Conservation (phyloP, 2,888 invertebrate genomes). For the Rhagonycha fulva region DNA sequence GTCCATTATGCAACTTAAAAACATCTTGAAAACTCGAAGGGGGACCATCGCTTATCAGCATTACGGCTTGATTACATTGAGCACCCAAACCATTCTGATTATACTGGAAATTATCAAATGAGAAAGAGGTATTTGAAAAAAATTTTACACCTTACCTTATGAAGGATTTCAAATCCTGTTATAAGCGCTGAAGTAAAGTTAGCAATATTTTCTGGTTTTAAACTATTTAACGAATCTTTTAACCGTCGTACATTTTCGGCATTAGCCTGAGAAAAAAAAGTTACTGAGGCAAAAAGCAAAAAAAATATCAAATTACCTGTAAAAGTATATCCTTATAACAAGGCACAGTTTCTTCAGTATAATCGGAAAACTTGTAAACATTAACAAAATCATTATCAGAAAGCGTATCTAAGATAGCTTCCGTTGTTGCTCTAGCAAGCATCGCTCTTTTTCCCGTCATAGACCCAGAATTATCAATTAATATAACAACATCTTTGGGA, state of each 20-base stretch:
- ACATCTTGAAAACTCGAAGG: conserved; percentile 69
- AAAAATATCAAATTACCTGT: conserved; percentile 62
- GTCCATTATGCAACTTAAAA: conserved; percentile 83
- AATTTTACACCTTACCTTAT: conserved; percentile 64
- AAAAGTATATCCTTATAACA: conserved; percentile 92
- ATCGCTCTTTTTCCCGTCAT: conserved; percentile 83
- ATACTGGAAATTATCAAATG: conserved; percentile 59
- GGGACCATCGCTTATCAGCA: conserved; percentile 94
- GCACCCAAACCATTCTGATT: conserved; percentile 84
- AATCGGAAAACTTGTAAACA: conserved; percentile 87
- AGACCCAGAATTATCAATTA: conserved; percentile 90
- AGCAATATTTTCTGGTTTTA: conserved; percentile 79
- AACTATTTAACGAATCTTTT: conserved; percentile 73
- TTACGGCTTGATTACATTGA: conserved; percentile 97
- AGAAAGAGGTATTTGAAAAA: conserved; percentile 10
- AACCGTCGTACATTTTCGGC: conserved; percentile 82
- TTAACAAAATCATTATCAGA: conserved; percentile 98
- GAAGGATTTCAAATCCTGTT: conserved; percentile 88
- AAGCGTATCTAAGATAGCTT: conserved; percentile 89
- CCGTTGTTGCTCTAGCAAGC: conserved; percentile 86
- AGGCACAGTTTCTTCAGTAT: conserved; percentile 80
- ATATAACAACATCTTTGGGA: conserved; percentile 94
- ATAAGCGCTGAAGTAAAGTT: conserved; percentile 93
- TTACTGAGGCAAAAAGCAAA: not conserved
- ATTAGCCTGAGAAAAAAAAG: conserved; percentile 64